Evolutionary conservation across 2,797 vertebrate genomes (phyloP).

Genomic region (Catharus ustulatus): DNA sequence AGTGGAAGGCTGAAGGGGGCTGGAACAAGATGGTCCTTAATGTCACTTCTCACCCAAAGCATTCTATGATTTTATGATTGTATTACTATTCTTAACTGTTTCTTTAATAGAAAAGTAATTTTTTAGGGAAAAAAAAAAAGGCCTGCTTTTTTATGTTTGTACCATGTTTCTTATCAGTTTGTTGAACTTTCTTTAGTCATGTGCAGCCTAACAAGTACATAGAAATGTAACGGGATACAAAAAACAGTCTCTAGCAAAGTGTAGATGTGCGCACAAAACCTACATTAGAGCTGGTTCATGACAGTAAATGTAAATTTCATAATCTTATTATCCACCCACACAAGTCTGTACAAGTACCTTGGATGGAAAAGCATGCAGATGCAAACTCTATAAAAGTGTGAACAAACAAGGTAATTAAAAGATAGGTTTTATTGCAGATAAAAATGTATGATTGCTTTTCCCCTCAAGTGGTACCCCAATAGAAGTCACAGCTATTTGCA

Average conservation of each 20-base stretch:
- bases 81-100: constrained; percentile 21
- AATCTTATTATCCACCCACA: background rate
- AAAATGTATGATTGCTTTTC: background rate
- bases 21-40: background rate
- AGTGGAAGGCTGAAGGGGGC: too few relatives aligned
- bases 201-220: background rate
- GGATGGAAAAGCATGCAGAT: background rate
- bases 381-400: background rate
- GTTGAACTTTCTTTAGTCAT: background rate
- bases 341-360: background rate
- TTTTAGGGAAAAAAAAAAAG: constrained; percentile 13
- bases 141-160: background rate
- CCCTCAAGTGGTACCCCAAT: background rate
- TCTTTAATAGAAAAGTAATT: constrained; percentile 61
- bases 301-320: background rate
- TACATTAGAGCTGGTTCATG: background rate
- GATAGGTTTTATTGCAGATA: background rate
- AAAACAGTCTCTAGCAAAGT: background rate
- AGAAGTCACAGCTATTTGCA: background rate
- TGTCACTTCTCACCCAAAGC: background rate
- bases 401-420: background rate
- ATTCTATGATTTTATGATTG: background rate
- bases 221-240: background rate
- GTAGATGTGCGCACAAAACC: background rate
- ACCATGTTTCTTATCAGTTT: background rate